Evolutionary conservation across 2,113 vertebrate genomes (phyloP).

Genomic region (Podilymbus podiceps): DNA sequence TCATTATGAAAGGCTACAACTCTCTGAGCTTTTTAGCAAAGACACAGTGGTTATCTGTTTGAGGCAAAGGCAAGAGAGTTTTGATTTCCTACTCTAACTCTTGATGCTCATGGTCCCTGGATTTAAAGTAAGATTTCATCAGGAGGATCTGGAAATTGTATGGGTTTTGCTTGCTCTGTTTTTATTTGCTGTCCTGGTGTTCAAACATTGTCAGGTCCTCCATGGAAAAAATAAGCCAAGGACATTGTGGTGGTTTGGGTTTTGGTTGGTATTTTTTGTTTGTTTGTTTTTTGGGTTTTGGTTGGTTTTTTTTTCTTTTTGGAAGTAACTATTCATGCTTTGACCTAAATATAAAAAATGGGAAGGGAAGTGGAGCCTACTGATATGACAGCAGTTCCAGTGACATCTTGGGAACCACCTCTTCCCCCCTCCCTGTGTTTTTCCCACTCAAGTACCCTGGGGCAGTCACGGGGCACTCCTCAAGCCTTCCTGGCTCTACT

Average conservation of each 20-base stretch:
- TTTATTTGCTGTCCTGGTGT: not conserved
- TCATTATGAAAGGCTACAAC: not conserved
- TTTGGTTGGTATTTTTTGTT: too few relatives aligned
- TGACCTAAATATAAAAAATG: slow-evolving; percentile 39
- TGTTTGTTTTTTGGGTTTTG: too few relatives aligned
- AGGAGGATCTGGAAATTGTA: not conserved
- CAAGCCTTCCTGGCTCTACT: not conserved
- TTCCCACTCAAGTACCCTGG: not conserved
- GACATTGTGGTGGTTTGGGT: not conserved
- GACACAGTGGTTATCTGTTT: not conserved
- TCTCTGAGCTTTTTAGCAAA: not conserved
- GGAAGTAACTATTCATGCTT: not conserved
- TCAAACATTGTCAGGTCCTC: not conserved
- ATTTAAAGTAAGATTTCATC: not conserved
- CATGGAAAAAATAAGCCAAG: not conserved
- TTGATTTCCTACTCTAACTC: not conserved
- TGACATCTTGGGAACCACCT: not conserved
- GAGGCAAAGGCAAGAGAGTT: not conserved
- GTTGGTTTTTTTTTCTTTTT: not conserved
- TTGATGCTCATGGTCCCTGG: not conserved
- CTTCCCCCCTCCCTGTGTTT: not conserved
- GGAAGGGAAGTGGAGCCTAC: not conserved
- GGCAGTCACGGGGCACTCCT: not conserved
- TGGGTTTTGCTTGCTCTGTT: not conserved
- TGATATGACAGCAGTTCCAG: not conserved